Evolutionary conservation across 2,888 invertebrate genomes (phyloP).

Genomic region (Oscheius onirici): DNA sequence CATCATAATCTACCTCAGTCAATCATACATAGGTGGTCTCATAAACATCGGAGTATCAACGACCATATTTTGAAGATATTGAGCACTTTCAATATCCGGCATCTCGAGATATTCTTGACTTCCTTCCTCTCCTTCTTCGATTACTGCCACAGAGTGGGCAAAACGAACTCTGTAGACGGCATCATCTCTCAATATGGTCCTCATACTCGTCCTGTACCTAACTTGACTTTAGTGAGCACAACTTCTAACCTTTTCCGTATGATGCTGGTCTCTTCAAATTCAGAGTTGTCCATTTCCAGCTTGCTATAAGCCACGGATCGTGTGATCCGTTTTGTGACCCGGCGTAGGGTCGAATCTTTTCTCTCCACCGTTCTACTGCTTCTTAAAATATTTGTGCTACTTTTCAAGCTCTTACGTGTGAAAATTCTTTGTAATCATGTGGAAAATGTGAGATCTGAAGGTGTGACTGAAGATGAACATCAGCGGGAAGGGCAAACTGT

Average conservation of each 20-base stretch:
- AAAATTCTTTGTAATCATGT: slow-evolving; percentile 45
- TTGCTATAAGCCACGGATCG: slow-evolving; percentile 53
- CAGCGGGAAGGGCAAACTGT: slow-evolving; percentile 48
- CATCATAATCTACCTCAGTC: no score
- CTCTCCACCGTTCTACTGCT: slow-evolving; percentile 15
- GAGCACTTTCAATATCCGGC: slow-evolving; percentile 25
- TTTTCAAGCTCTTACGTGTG: slow-evolving; percentile 36
- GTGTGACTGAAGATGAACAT: slow-evolving; percentile 45
- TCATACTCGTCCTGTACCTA: slow-evolving; percentile 38
- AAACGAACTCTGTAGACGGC: slow-evolving; percentile 55
- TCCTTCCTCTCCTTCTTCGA: slow-evolving; percentile 31
- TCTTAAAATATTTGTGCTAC: slow-evolving; percentile 29
- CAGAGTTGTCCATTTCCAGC: slow-evolving; percentile 59
- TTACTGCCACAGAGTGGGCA: slow-evolving; percentile 43
- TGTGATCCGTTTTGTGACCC: slow-evolving; percentile 48
- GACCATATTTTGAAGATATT: slow-evolving; percentile 24
- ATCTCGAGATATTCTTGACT: neutral
- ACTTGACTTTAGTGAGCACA: neutral
- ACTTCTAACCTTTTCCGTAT: slow-evolving; percentile 1
- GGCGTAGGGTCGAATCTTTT: slow-evolving; percentile 44
- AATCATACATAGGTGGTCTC: slow-evolving; percentile 28
- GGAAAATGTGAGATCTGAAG: slow-evolving; percentile 53
- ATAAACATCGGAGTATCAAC: slow-evolving; percentile 15
- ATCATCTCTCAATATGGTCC: slow-evolving; percentile 47
- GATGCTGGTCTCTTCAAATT: slow-evolving; percentile 45